Evolutionary conservation across 2,113 vertebrate genomes (phyloP).

Genomic region (Peucedramus taeniatus): DNA sequence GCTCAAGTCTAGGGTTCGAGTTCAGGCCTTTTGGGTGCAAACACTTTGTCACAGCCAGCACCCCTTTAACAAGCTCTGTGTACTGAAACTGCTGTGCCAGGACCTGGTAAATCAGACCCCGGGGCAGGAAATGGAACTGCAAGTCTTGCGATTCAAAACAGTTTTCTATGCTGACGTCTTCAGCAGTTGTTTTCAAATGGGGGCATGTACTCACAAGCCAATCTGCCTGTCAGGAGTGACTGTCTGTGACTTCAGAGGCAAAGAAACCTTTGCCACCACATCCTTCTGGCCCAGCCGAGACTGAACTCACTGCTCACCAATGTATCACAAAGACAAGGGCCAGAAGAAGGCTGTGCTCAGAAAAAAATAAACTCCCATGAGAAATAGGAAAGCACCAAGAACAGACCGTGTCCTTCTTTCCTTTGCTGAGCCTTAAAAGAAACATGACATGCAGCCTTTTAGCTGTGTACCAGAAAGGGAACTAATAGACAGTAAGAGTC

Average conservation of each 20-base stretch:
- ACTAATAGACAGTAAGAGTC: background rate
- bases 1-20: accelerated
- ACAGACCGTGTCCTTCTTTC: accelerated
- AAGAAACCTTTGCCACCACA: background rate
- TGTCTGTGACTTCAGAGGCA: background rate
- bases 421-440: background rate
- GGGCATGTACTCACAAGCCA: accelerated
- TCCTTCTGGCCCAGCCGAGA: background rate
- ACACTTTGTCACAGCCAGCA: background rate
- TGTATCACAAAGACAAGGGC: background rate
- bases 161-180: background rate
- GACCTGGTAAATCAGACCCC: background rate
- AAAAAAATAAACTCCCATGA: background rate
- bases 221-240: background rate
- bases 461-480: background rate
- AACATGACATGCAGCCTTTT: accelerated
- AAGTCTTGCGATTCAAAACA: background rate
- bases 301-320: background rate
- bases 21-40: background rate
- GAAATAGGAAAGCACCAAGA: background rate
- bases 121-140: background rate
- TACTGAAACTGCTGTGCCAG: background rate
- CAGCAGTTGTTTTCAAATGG: background rate
- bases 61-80: background rate
- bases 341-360: background rate